Evolutionary conservation across 2,113 vertebrate species (phyloP).

Genomic region (Synodontis membranacea): DNA sequence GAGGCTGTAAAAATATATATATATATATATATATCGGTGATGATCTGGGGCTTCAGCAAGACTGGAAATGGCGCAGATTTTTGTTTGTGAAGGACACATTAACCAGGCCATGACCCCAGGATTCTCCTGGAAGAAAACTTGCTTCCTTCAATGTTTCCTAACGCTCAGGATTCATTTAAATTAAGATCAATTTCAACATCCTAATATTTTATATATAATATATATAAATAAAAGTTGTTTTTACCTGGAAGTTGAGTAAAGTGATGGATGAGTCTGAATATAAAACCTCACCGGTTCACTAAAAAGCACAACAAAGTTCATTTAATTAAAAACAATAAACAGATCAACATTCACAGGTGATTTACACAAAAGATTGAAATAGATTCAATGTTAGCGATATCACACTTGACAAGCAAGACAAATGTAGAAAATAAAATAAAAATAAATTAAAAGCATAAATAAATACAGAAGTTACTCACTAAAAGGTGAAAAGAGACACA

Average conservation of each 20-base stretch:
- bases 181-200: neutral
- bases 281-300: constrained; percentile 85
- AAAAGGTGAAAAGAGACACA: constrained; percentile 91
- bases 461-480: constrained; percentile 68
- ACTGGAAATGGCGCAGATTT: no score
- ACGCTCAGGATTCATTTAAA: no score
- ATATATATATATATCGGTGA: no score
- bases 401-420: neutral
- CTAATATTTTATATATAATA: neutral
- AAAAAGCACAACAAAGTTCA: constrained; percentile 40
- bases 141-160: no score
- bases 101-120: no score
- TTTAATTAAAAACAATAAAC: neutral
- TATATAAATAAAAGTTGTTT: constrained; percentile 62
- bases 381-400: neutral
- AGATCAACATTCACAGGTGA: neutral
- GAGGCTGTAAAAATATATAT: no score
- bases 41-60: no score
- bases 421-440: neutral
- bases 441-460: neutral
- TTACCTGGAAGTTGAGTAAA: constrained; percentile 91
- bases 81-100: no score
- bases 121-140: no score
- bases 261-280: constrained; percentile 83
- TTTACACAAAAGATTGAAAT: neutral